These are phyloP conservation scores for Sebastes glaucus DNA, from an alignment of 2,797 vertebrate genomes.

Conservation along the genomic window DNA sequence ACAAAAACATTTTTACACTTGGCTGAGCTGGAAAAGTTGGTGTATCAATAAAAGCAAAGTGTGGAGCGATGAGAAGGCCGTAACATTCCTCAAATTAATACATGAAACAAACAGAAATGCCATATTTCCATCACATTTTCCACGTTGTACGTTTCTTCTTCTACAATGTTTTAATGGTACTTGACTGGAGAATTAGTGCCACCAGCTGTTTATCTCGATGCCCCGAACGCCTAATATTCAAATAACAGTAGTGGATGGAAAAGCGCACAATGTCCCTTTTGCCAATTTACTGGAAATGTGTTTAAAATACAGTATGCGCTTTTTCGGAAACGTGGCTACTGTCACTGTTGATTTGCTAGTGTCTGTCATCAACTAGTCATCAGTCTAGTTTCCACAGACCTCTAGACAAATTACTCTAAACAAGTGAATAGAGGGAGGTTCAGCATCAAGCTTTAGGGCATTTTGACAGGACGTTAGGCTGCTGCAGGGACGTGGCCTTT, in stretches of 20 bases:
- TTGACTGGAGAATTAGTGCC: too few relatives aligned
- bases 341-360: not conserved
- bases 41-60: not conserved
- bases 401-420: not conserved
- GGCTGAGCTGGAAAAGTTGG: not conserved
- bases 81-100: too few relatives aligned
- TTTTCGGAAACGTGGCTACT: not conserved
- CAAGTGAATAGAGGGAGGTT: not conserved
- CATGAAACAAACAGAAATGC: too few relatives aligned
- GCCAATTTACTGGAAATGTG: not conserved
- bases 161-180: too few relatives aligned
- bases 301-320: not conserved
- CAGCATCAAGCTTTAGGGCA: not conserved
- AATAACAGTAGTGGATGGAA: not conserved
- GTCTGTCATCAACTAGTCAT: not conserved
- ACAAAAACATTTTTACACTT: not conserved
- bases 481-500: not conserved
- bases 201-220: too few relatives aligned
- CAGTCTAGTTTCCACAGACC: not conserved
- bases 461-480: not conserved
- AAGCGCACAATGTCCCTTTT: not conserved
- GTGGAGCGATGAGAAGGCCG: not conserved
- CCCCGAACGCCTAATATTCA: too few relatives aligned
- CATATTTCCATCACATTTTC: too few relatives aligned
- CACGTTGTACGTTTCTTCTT: too few relatives aligned